A percentile compares a stretch with the other conserved stretches of the same genome.
These are phyloP conservation scores for Drosophila nikananu DNA, from an alignment of 1,140 invertebrate genomes.

Conservation along the genomic window DNA sequence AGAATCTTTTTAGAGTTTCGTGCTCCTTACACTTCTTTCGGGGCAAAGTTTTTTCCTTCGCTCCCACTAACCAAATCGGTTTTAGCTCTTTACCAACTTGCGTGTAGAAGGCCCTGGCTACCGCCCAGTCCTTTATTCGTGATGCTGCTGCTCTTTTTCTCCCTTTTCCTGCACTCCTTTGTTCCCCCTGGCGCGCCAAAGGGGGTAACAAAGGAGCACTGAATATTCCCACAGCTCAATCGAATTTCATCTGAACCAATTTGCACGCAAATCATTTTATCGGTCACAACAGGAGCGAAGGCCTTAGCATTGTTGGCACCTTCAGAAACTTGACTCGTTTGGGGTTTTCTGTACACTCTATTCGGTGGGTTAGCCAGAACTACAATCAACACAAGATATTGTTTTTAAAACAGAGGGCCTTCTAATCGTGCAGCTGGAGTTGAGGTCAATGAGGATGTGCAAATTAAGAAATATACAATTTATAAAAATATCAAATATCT, in stretches of 20 bases:
- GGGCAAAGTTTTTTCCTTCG: slow-evolving; percentile 37
- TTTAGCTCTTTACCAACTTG: slow-evolving; percentile 68
- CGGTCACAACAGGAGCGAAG: slow-evolving; percentile 44
- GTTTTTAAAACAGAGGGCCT: neutral
- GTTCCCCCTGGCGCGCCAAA: slow-evolving; percentile 51
- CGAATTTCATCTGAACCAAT: slow-evolving; percentile 73
- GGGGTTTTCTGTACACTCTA: slow-evolving; percentile 15
- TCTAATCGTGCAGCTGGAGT: too few relatives aligned
- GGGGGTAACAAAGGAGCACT: slow-evolving; percentile 62
- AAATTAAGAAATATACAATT: too few relatives aligned
- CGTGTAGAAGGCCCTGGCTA: slow-evolving; percentile 25
- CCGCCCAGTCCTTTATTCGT: slow-evolving; percentile 24
- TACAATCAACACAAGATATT: neutral
- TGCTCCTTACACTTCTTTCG: slow-evolving; percentile 6
- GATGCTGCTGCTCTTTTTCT: slow-evolving; percentile 47
- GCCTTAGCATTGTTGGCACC: slow-evolving; percentile 13
- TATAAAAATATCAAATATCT: too few relatives aligned
- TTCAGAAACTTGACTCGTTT: slow-evolving; percentile 28
- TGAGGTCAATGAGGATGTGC: neutral
- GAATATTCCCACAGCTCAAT: slow-evolving; percentile 80
- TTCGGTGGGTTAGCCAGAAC: neutral
- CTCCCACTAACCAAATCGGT: slow-evolving; percentile 52
- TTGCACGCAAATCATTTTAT: slow-evolving; percentile 81
- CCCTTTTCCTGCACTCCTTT: neutral
- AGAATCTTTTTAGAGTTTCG: slow-evolving; percentile 66